These are phyloP conservation scores for Lerema accius DNA, from an alignment of 1,140 invertebrate genomes.

Conservation along the genomic window DNA sequence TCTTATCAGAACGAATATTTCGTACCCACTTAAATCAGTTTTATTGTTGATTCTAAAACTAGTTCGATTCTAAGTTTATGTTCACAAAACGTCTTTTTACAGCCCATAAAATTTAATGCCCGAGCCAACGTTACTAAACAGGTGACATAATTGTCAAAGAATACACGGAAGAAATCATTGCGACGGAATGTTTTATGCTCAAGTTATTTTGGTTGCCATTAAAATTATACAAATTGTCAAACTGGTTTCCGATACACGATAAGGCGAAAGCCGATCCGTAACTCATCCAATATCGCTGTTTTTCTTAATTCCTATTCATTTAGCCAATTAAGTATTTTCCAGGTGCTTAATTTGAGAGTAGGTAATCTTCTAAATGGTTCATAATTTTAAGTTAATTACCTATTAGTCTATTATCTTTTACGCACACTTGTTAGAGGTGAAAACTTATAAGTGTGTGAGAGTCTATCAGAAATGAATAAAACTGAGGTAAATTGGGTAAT, in stretches of 20 bases:
- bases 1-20: slow-evolving; percentile 5
- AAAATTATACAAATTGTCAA: slow-evolving; percentile 28
- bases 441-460: too few relatives aligned
- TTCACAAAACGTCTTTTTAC: slow-evolving; percentile 7
- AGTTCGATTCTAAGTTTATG: slow-evolving; percentile 2
- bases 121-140: neutral
- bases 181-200: neutral
- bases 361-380: neutral
- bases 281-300: slow-evolving; percentile 15
- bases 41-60: neutral
- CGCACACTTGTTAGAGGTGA: too few relatives aligned
- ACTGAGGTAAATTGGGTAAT: too few relatives aligned
- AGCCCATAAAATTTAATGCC: slow-evolving; percentile 6
- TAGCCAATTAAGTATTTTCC: neutral
- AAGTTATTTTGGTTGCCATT: slow-evolving; percentile 23
- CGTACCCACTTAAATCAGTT: neutral
- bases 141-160: slow-evolving; percentile 20
- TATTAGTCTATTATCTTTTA: too few relatives aligned
- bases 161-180: slow-evolving; percentile 7
- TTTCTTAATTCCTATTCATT: slow-evolving; percentile 7
- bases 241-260: slow-evolving; percentile 17
- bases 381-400: neutral
- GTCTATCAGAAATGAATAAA: too few relatives aligned
- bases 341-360: neutral
- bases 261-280: slow-evolving; percentile 1